A percentile compares a stretch with the other conserved stretches of the same genome.
Evolutionary conservation across 2,113 vertebrate species (phyloP).

Genomic region (Sapayoa aenigma): DNA sequence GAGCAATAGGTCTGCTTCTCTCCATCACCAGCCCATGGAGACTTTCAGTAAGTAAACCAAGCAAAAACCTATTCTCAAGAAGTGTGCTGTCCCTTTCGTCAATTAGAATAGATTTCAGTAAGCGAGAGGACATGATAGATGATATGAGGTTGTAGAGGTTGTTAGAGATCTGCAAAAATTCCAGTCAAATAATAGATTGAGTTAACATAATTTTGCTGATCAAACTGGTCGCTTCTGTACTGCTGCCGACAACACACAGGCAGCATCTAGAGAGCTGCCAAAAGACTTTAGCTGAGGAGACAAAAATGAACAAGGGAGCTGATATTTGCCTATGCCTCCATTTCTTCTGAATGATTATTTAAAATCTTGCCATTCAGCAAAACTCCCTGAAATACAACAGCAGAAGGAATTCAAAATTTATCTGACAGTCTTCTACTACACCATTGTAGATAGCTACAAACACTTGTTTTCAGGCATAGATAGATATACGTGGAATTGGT

Average conservation of each 20-base stretch:
- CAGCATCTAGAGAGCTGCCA: neutral
- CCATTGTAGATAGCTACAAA: neutral
- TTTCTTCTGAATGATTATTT: neutral
- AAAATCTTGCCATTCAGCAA: neutral
- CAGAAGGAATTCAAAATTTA: neutral
- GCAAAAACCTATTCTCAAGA: neutral
- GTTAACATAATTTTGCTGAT: neutral
- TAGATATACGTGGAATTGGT: neutral
- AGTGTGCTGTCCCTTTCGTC: neutral
- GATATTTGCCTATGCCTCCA: neutral
- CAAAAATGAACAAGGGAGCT: neutral
- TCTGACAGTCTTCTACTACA: neutral
- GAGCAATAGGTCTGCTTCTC: neutral
- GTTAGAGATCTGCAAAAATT: slow-evolving; percentile 9
- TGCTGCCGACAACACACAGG: neutral
- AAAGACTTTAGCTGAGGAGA: neutral
- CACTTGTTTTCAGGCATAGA: neutral
- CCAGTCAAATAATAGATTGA: neutral
- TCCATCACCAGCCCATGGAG: neutral
- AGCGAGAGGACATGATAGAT: neutral
- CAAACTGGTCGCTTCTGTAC: neutral
- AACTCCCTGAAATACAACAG: neutral
- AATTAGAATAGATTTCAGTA: slow-evolving; percentile 18
- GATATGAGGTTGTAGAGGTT: neutral
- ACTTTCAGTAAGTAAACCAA: neutral